Base-by-base conservation (phyloP, 2,888 invertebrate species). In the Ennomos fuscantarius region DNA sequence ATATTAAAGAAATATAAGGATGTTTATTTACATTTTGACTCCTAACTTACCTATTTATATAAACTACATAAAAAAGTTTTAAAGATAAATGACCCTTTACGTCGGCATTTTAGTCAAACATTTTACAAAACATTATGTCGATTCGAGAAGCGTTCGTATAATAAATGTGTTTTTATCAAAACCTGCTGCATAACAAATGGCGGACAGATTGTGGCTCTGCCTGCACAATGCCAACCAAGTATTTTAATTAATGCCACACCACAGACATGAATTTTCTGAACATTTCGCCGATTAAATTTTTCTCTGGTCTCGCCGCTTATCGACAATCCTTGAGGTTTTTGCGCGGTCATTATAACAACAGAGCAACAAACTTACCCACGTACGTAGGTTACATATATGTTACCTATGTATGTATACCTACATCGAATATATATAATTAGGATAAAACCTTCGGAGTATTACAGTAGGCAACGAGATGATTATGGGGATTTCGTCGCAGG, bases 201-300 rank as follows among this genome's bases (percentile, higher is more conserved):
- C 68, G 69, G 81, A 81, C 82, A 78, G 79, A 84, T 82, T 81
- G 80, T 73, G 75, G 77, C 71, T 73, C 70, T 63, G 73, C 68
- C 61, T 55, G 70, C 69, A 77, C 72, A 73, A 73, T 72, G 78
- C 71, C 74, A 75, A 72, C 71, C 73, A 79, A 82, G 82, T 82
- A 86, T 87, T 87, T 89, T 88, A 87, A 87, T 88, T 82, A 86
- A 86, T 85, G 75, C 79, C 79, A 79, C 82, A 81, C 79, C 75
- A 76, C 71, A 67, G 71, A 78, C 79, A 83, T 86, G 80, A 74
- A 84, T 83, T 82, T 84, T 72, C 78, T 74, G 74, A 79, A 71
- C 76, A 80, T 79, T 81, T 79, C 69, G 71, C 77, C 76, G 83
- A 84, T 85, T 81, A 82, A 77, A 69, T 74, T 73, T 71, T 72